Evolutionary conservation across 2,888 invertebrate genomes (phyloP).

Genomic region (Amitus sp.): DNA sequence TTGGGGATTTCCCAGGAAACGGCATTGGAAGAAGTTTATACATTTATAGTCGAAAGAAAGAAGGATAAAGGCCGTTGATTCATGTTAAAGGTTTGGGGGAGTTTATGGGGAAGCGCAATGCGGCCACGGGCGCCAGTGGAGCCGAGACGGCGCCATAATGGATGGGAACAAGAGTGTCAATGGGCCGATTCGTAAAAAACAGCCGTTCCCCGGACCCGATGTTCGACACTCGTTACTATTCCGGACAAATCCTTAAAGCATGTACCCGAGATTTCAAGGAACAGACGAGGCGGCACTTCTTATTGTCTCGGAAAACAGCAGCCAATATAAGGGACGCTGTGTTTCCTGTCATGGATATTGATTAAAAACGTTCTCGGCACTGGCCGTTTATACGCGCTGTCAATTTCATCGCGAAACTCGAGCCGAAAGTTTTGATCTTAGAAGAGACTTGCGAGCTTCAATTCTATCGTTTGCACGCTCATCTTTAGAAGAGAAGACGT

Average conservation of each 20-base stretch:
- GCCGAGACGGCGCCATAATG: slow-evolving; percentile 49
- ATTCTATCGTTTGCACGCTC: too few relatives aligned
- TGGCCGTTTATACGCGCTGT: not conserved
- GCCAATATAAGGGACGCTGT: slow-evolving; percentile 21
- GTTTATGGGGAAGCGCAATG: slow-evolving; percentile 41
- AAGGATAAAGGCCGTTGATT: slow-evolving; percentile 28
- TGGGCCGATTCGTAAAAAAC: slow-evolving; percentile 51
- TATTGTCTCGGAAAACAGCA: slow-evolving; percentile 15
- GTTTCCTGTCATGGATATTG: slow-evolving; percentile 18
- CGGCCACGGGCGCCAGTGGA: slow-evolving; percentile 42
- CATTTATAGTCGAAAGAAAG: slow-evolving; percentile 23
- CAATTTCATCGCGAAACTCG: not conserved
- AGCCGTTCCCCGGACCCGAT: slow-evolving; percentile 49
- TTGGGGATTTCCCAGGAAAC: slow-evolving; percentile 12
- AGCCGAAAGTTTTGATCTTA: too few relatives aligned
- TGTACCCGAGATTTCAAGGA: slow-evolving; percentile 25
- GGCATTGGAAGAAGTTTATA: slow-evolving; percentile 11
- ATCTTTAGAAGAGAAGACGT: too few relatives aligned
- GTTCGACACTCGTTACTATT: slow-evolving; percentile 25
- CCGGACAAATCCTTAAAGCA: slow-evolving; percentile 22
- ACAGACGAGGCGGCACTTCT: slow-evolving; percentile 26
- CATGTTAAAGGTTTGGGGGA: slow-evolving; percentile 26
- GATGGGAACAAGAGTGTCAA: slow-evolving; percentile 51
- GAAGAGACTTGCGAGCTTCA: too few relatives aligned
- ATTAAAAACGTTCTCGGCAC: not conserved